Base-by-base conservation (phyloP, 2,113 vertebrate genomes). In the Panthera leo region DNA sequence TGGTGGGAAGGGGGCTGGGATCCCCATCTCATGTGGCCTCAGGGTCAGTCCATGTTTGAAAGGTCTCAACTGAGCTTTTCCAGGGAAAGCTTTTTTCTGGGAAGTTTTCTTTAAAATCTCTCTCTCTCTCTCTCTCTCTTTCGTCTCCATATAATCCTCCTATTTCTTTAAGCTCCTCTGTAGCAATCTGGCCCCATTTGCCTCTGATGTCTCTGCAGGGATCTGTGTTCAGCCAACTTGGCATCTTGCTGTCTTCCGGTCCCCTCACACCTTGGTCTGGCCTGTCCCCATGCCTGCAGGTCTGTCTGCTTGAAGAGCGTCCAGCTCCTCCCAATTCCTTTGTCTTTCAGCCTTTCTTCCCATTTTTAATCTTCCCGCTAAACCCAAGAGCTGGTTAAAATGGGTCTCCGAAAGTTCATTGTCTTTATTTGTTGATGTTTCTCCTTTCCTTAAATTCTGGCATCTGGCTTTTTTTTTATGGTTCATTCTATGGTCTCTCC, bases 221-320 rank as follows among this genome's bases (percentile, higher is more conserved):
- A 94, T 90, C 92, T 7, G 1, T 0, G 51, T 65, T 29, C 65
- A 97, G 97, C 97, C 97, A 98, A 86, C 61, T 98, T 98, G 97
- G 97, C 97, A 97, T 85, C 96, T 97, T 5, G 36, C 97, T 88
- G 95, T 85, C 84, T 95, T 95, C 95, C 84, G 76, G 89, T 96
- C 96, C 93, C 96, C 65, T 98, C 97, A 89, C 93, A 95, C 97
- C 97, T 94, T 94, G 93, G 88, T 95, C 97, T 88, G 95, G 65
- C 93, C 96, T 88, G 96, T 98, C 96, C 94, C 82, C 0, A 82
- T 97, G 98, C 98, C 97, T 88, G 95, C 92, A 85, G 97, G 97
- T 96, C 97, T 98, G 97, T 98, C 95, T 92, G 97, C 94, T 97
- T 97, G 97, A 98, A 95, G 88, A 95, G 92, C 51, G 7, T 96